Evolutionary conservation across 2,113 vertebrate species (phyloP), one percentile per base, ranked within the genome.

Genomic region (Diphyllodes magnificus): DNA sequence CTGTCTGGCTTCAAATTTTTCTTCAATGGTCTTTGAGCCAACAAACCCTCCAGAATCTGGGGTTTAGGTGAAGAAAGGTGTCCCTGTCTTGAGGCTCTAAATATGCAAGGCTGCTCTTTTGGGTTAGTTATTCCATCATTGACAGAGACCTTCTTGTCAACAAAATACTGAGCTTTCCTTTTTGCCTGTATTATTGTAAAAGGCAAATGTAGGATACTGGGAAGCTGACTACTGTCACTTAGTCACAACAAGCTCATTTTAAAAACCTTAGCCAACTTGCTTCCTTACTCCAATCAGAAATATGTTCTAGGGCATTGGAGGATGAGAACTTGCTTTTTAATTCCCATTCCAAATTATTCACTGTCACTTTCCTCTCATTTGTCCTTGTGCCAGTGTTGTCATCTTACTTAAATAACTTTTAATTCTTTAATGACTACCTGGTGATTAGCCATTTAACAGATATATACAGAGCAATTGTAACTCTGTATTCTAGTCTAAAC

Each of bases 401-500:
- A 81, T 44, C 66, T 77, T 56, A 78, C 24, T 93, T 66, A 83
- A 65, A 65, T 25, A 85, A 42, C 44, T 60, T 75, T 39, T 88
- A 88, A 70, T 90, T 91, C 42, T 71, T 75, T 87, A 94, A 68
- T 92, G 70, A 94, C 40, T 93, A 75, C 56, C 53, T 76, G n/a
- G 44, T 87, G 82, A 75, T 87, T 82, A 91, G 40, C 40, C 70
- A 71, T 68, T 84, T 68, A 75, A 82, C 24, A 85, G 56, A 45
- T 53, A 45, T 0, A 71, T 51, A 68, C 19, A 68, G 65, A 89
- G 40, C 0, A 0, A 79, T 56, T 0, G 0, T 68, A 82, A 72
- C 45, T 51, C 35, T 10, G 3, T 39, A 27, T 81, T 68, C 30
- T 76, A 68, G n/a, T 64, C 61, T 57, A 87, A 89, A 33, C 45